Evolutionary conservation across 2,888 invertebrate species (phyloP), one percentile per base, ranked within the genome.

Genomic region (Perithous albicinctus): DNA sequence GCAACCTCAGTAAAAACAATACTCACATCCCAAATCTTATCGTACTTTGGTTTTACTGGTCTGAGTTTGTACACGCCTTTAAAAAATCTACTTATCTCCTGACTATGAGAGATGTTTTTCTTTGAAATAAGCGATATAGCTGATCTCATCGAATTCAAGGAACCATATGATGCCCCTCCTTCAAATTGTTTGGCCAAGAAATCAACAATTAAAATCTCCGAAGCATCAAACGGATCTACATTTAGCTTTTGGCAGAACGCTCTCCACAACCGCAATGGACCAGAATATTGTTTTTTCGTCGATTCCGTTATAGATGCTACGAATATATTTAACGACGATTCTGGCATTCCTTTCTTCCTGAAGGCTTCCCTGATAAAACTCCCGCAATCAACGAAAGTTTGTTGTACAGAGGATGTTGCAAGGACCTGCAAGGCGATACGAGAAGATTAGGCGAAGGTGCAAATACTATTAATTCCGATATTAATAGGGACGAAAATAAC

Each of bases 11-110:
- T 32, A 73, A 78, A 12, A 0, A 72, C 66, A 2, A 76, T 23
- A 4, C 41, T 26, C 2, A 88, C 85, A 59, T 90, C 85, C 89
- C 89, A 90, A 0, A 77, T 87, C 5, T 51, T 18, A 38, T 87
- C 77, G 74, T 90, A 86, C 59, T 67, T 85, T 0, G 78, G 72
- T 23, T 10, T 64, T 6, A 8, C 75, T 78, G 77, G 88, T 70
- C 78, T 78, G 26, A 83, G 38, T 20, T 74, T 79, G 12, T 72
- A 80, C 5, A 85, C 54, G 4, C 85, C 88, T 59, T 80, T 86
- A 32, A 87, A 43, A 69, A 85, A 87, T 26, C 86, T 41, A 70
- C 78, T 35, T 85, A 23, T n/a, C n/a, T n/a, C n/a, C n/a, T n/a
- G n/a, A n/a, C n/a, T n/a, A n/a, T n/a, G n/a, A n/a, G n/a, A n/a